A percentile compares a stretch with the other conserved stretches of the same genome.
Evolutionary conservation across 1,140 invertebrate species (phyloP).

Genomic region (Diprion similis): DNA sequence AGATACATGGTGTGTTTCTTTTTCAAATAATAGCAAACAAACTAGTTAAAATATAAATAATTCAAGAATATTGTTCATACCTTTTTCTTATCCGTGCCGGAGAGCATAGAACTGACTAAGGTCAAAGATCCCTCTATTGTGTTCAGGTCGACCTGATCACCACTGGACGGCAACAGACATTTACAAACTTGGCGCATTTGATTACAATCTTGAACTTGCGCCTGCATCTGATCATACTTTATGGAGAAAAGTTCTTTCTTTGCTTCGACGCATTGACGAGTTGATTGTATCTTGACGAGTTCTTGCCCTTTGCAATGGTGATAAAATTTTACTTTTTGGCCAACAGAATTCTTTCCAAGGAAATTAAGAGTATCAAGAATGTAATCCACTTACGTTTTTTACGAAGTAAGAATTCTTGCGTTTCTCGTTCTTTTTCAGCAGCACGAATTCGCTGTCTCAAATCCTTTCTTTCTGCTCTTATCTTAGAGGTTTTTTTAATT

Average conservation of each 20-base stretch:
- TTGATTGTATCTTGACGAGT: slow-evolving; percentile 33
- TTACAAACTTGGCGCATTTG: slow-evolving; percentile 47
- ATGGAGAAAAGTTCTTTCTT: slow-evolving; percentile 44
- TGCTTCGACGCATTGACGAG: slow-evolving; percentile 27
- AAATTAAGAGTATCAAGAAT: not conserved
- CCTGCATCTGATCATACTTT: slow-evolving; percentile 41
- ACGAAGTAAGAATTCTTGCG: slow-evolving; percentile 42
- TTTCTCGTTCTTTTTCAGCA: slow-evolving; percentile 43
- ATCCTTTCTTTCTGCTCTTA: slow-evolving; percentile 36
- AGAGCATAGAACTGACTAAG: slow-evolving; percentile 42
- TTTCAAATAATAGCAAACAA: not conserved
- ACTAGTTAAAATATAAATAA: slow-evolving; percentile 10
- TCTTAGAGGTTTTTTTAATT: slow-evolving; percentile 33
- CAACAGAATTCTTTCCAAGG: not conserved
- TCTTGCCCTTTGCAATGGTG: slow-evolving; percentile 35
- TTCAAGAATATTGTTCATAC: slow-evolving; percentile 24
- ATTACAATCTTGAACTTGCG: slow-evolving; percentile 40
- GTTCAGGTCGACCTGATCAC: slow-evolving; percentile 37
- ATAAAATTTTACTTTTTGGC: slow-evolving; percentile 13
- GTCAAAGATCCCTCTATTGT: slow-evolving; percentile 41
- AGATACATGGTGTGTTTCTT: not conserved
- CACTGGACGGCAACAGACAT: slow-evolving; percentile 45
- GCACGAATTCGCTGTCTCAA: slow-evolving; percentile 38
- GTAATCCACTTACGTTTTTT: slow-evolving; percentile 42
- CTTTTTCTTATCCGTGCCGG: slow-evolving; percentile 43